Conservation (phyloP, 2,797 vertebrate genomes). For the Enteromius thamalakanensis region DNA sequence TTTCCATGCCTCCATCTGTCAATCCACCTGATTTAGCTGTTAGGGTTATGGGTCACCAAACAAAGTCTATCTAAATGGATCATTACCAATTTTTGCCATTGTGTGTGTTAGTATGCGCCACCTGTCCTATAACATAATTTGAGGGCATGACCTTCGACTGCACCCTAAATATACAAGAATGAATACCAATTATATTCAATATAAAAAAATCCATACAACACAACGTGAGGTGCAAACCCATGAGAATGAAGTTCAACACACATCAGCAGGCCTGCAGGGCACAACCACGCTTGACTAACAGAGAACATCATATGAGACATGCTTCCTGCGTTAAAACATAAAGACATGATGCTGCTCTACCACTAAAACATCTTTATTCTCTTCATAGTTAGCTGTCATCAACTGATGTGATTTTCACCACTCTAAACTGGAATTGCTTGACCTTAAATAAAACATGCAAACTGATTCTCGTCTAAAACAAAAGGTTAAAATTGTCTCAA, state of each 20-base stretch:
- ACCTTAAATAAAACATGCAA: neutral
- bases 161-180: conserved; percentile 14
- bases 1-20: neutral
- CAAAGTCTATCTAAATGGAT: neutral
- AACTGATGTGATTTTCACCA: neutral
- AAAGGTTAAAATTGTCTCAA: neutral
- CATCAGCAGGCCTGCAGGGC: conserved; percentile 53
- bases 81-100: conserved; percentile 62
- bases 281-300: conserved; percentile 43
- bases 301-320: conserved; percentile 52
- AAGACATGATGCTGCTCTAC: conserved; percentile 49
- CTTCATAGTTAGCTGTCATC: neutral
- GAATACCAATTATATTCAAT: conserved; percentile 15
- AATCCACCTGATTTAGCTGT: neutral
- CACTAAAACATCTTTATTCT: conserved; percentile 13
- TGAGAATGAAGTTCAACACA: conserved; percentile 63
- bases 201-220: conserved; percentile 16
- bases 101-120: conserved; percentile 68
- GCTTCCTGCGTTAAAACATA: conserved; percentile 69
- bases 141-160: conserved; percentile 70
- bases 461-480: neutral
- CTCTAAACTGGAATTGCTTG: neutral
- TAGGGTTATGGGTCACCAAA: conserved; percentile 1
- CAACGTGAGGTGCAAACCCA: conserved; percentile 29
- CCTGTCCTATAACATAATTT: conserved; percentile 65